A percentile compares a stretch with the other conserved stretches of the same genome.
Conservation (phyloP, 2,888 invertebrate species). For the Harpalus rubripes region DNA sequence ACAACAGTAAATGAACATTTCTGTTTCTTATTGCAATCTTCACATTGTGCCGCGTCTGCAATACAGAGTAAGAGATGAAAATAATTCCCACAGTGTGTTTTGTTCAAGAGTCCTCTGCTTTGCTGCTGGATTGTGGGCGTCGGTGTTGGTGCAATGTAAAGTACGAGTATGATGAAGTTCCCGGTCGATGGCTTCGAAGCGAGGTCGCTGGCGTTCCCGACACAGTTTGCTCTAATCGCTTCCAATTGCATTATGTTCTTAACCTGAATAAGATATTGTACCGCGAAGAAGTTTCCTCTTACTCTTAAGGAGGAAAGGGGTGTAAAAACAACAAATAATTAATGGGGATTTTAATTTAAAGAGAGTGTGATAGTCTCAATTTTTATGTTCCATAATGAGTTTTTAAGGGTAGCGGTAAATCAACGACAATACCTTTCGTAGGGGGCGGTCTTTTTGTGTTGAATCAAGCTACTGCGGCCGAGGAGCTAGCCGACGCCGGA, state of each 20-base stretch:
- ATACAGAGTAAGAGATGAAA: background rate
- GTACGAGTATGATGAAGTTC: background rate
- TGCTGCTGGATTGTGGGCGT: background rate
- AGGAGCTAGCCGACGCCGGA: no score
- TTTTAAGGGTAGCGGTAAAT: no score
- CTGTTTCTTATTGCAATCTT: background rate
- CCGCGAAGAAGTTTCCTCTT: no score
- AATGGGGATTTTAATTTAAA: no score
- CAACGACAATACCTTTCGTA: no score
- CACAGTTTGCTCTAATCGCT: constrained; percentile 11
- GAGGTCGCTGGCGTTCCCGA: constrained; percentile 10
- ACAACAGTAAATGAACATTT: background rate
- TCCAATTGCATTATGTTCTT: background rate
- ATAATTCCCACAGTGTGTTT: background rate
- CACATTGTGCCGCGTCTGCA: background rate
- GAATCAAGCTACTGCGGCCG: no score
- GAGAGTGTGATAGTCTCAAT: no score
- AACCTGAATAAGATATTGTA: constrained; percentile 14
- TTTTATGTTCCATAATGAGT: no score
- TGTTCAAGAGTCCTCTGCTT: background rate
- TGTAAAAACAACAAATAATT: no score
- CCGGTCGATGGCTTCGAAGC: constrained; percentile 19
- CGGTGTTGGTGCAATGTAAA: background rate
- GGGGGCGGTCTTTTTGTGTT: no score
- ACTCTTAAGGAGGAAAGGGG: no score